Conservation (phyloP, 2,113 vertebrate genomes). For the Clarias magur region DNA sequence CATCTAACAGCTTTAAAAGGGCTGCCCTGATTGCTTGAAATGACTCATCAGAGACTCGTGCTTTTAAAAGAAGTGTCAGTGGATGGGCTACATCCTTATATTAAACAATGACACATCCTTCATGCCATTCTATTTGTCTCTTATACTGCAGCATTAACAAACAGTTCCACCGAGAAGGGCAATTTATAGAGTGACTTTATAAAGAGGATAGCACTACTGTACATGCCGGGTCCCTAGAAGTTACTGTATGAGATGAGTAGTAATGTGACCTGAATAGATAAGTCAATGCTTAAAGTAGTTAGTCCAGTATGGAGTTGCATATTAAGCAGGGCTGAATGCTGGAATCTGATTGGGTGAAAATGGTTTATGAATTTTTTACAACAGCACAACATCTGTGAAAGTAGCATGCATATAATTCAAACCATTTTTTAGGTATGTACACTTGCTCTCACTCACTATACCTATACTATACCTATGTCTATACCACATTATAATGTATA, state of each 20-base stretch:
- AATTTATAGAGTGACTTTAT: neutral
- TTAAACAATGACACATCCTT: slow-evolving; percentile 64
- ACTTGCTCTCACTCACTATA: no score
- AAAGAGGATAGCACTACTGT: neutral
- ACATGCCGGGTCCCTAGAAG: neutral
- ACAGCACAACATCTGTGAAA: neutral
- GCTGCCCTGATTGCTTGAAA: slow-evolving; percentile 62
- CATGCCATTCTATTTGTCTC: slow-evolving; percentile 67
- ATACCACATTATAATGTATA: no score
- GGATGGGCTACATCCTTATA: slow-evolving; percentile 59
- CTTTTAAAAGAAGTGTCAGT: slow-evolving; percentile 63
- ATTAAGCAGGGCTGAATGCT: neutral
- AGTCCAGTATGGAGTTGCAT: neutral
- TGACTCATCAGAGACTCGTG: slow-evolving; percentile 64
- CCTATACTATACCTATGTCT: no score
- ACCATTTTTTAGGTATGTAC: neutral
- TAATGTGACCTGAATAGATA: neutral
- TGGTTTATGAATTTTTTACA: neutral
- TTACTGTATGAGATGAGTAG: neutral
- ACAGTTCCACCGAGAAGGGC: slow-evolving; percentile 46
- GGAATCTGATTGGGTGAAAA: neutral
- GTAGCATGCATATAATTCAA: neutral
- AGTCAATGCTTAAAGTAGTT: neutral
- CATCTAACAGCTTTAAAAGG: slow-evolving; percentile 60
- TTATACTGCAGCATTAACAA: slow-evolving; percentile 60